Evolutionary conservation across 2,888 invertebrate species (phyloP).

Genomic region (Heteromurus nitidus): DNA sequence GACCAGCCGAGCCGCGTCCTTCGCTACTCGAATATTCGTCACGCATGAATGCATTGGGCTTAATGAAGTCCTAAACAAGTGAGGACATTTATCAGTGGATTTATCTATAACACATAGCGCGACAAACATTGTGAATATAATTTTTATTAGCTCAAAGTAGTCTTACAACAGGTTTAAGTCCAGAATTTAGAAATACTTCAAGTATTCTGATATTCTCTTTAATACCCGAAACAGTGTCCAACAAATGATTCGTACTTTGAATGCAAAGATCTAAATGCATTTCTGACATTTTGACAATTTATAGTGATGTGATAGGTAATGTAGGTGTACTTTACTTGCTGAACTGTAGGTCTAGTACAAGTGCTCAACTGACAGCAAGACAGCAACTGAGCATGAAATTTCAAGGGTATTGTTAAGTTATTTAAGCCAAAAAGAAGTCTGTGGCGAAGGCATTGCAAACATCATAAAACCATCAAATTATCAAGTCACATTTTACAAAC

Average conservation of each 20-base stretch:
- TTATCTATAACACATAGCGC: not conserved
- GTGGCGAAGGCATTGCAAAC: too few relatives aligned
- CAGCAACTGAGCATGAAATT: too few relatives aligned
- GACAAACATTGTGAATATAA: not conserved
- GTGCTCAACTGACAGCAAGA: too few relatives aligned
- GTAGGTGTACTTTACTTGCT: too few relatives aligned
- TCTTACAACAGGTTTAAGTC: slow-evolving; percentile 50
- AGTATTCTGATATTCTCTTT: slow-evolving; percentile 63
- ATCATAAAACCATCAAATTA: too few relatives aligned
- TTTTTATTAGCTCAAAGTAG: not conserved
- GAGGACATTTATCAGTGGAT: too few relatives aligned
- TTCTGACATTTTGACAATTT: slow-evolving; percentile 57
- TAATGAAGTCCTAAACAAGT: not conserved
- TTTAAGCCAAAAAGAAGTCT: too few relatives aligned
- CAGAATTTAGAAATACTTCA: slow-evolving; percentile 64
- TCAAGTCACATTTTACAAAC: too few relatives aligned
- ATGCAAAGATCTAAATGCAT: slow-evolving; percentile 68
- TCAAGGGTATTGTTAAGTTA: too few relatives aligned
- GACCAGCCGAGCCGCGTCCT: slow-evolving; percentile 8
- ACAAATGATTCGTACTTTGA: slow-evolving; percentile 63
- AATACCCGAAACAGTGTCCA: slow-evolving; percentile 62
- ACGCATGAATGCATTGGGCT: not conserved
- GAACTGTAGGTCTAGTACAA: too few relatives aligned
- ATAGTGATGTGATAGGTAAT: too few relatives aligned
- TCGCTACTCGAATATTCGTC: slow-evolving; percentile 26